Base-by-base conservation (phyloP, 35 echinoderm and acorn worm species). In the Apostichopus parvimensis region DNA sequence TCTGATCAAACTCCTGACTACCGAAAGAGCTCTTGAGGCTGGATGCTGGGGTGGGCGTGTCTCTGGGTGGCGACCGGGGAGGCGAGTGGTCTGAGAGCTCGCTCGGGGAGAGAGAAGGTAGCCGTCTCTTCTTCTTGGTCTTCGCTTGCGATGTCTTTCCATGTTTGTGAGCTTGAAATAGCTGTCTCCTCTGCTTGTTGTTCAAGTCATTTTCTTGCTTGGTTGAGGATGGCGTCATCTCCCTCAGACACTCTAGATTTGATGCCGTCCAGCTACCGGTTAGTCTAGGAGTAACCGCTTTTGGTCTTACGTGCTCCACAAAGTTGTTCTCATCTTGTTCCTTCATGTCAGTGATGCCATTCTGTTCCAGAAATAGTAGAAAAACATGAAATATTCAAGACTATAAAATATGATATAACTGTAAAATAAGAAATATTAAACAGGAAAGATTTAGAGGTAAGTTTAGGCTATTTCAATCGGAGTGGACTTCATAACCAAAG, bases 1-100 rank as follows among this genome's bases (percentile, higher is more conserved):
- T 91, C 54, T 91, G 71, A 54, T 79, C 89, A 68, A 91, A 77
- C 73, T 91, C 89, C 54, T 91, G 89, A 11, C 89, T 91, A 17
- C 73, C 73, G 9, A 91, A 53, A 9, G 72, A 91, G 24, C 52
- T 61, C 28, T 59, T 77, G 15, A 79, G 76, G 52, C 89, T 78
- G 8, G 89, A 91, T 2, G 59, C 54, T 1, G 89, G 76, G 7
- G 89, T 91, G 18, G 89, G 53, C 45, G 73, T 77, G 8, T 28
- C 34, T 0, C 64, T 34, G 21, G 23, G 62, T 0, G 86, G 54
- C 85, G 57, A 87, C 57, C 20, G 66, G 5, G 64, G 58, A 6
- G 53, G 56, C 2, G 83, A 87, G 15, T 72, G 8, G 11, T 82
- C 79, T 0, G 28, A 15, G 23, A n/a, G 8, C 8, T 54, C 79